Evolutionary conservation across 2,888 invertebrate genomes (phyloP).

Genomic region (Cephonodes hylas): DNA sequence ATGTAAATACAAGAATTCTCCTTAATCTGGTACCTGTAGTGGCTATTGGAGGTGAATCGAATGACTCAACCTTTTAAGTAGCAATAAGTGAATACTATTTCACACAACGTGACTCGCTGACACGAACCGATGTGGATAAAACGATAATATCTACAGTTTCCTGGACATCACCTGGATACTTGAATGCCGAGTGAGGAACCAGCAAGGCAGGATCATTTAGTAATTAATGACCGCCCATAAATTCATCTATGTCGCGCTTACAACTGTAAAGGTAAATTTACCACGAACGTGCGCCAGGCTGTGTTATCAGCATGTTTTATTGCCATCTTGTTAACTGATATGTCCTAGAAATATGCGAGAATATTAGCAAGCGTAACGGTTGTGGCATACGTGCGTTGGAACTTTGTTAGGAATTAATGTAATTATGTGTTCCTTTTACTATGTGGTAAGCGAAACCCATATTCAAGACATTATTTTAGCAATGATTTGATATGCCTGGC

Average conservation of each 20-base stretch:
- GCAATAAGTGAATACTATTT: background rate
- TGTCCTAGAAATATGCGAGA: background rate
- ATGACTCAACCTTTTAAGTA: background rate
- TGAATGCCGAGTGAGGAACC: background rate
- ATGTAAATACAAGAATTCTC: background rate
- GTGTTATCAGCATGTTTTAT: constrained; percentile 12
- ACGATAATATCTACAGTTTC: constrained; percentile 12
- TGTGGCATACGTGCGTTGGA: background rate
- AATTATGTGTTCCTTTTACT: background rate
- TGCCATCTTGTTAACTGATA: constrained; percentile 10
- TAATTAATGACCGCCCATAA: constrained; percentile 17
- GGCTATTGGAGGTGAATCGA: background rate
- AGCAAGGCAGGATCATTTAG: constrained; percentile 2
- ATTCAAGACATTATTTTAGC: no score
- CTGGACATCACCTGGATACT: constrained; percentile 6
- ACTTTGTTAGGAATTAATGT: background rate
- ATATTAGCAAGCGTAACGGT: background rate
- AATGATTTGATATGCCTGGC: no score
- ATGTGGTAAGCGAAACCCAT: no score
- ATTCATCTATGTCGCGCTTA: constrained; percentile 16
- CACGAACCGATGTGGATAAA: background rate
- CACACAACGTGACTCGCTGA: background rate
- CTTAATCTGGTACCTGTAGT: background rate
- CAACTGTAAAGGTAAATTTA: constrained; percentile 13
- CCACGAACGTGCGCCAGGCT: background rate